A percentile compares a stretch with the other conserved stretches of the same genome.
Conservation (phyloP, 2,797 vertebrate species). For the Chelon labrosus region DNA sequence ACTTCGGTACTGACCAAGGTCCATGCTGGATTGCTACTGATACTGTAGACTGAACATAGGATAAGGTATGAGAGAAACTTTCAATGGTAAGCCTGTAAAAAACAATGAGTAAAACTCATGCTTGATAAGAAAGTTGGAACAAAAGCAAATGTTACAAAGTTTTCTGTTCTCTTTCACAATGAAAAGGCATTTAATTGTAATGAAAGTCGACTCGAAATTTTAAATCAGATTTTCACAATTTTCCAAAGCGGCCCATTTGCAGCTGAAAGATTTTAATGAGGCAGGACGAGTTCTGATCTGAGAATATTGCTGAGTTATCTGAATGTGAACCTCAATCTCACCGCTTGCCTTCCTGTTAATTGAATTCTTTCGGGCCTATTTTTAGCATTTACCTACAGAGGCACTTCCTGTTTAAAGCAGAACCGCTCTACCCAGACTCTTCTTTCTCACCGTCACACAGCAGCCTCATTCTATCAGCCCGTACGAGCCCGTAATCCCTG, state of each 20-base stretch:
- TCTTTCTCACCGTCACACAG: constrained; percentile 2
- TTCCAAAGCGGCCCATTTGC: constrained; percentile 1
- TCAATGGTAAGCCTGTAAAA: background rate
- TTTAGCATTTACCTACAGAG: constrained; percentile 14
- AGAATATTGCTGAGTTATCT: constrained; percentile 32
- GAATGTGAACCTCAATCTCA: constrained; percentile 34
- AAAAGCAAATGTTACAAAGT: background rate
- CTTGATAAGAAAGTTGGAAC: background rate
- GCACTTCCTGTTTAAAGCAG: constrained; percentile 25
- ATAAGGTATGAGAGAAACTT: too few relatives aligned
- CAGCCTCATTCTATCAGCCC: constrained; percentile 34
- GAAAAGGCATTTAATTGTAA: constrained; percentile 26
- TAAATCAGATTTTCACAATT: constrained; percentile 16
- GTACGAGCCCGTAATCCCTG: constrained; percentile 39
- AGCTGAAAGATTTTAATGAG: constrained; percentile 20
- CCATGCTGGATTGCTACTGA: too few relatives aligned
- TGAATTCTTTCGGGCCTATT: constrained; percentile 31
- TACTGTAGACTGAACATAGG: too few relatives aligned
- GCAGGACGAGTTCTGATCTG: constrained; percentile 39
- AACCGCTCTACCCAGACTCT: constrained; percentile 1
- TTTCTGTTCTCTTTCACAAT: background rate
- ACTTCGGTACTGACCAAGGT: too few relatives aligned
- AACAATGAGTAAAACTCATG: background rate
- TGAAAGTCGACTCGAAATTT: constrained; percentile 6
- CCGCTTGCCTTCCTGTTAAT: constrained; percentile 31